These are phyloP conservation scores for Toxotes jaculatrix DNA, from an alignment of 2,113 vertebrate genomes.

Conservation along the genomic window DNA sequence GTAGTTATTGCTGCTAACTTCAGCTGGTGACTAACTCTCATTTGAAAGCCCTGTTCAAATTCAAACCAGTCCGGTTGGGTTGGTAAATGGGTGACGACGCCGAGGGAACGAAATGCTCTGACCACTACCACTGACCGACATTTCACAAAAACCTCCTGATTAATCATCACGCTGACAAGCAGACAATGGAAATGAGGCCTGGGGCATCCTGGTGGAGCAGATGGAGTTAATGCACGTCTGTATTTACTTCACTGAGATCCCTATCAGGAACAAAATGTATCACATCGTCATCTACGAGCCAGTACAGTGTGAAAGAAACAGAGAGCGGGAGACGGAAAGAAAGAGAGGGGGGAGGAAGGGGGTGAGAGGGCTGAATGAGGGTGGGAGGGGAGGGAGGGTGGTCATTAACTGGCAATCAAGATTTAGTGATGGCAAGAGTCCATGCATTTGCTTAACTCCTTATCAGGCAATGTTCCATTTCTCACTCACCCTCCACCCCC, in stretches of 20 bases:
- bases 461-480: slow-evolving; percentile 72
- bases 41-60: background rate
- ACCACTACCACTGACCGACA: background rate
- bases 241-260: slow-evolving; percentile 31
- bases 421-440: slow-evolving; percentile 47
- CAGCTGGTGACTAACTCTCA: too few relatives aligned
- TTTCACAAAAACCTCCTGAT: slow-evolving; percentile 23
- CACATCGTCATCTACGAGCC: slow-evolving; percentile 20
- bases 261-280: slow-evolving; percentile 35
- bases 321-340: slow-evolving; percentile 1
- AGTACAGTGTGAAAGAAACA: slow-evolving; percentile 1
- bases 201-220: background rate
- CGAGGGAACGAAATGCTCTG: background rate
- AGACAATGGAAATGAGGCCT: slow-evolving; percentile 28
- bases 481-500: slow-evolving; percentile 1
- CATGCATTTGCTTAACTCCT: slow-evolving; percentile 68
- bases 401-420: slow-evolving; percentile 68
- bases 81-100: background rate
- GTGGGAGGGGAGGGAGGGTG: background rate
- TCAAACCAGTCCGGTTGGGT: background rate
- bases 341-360: background rate
- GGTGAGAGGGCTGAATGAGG: slow-evolving; percentile 15
- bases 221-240: slow-evolving; percentile 34
- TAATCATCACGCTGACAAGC: slow-evolving; percentile 25
- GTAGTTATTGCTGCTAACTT: background rate